Conservation (phyloP, 92 coral and sea anemone species). For the Heliopora coerulea region DNA sequence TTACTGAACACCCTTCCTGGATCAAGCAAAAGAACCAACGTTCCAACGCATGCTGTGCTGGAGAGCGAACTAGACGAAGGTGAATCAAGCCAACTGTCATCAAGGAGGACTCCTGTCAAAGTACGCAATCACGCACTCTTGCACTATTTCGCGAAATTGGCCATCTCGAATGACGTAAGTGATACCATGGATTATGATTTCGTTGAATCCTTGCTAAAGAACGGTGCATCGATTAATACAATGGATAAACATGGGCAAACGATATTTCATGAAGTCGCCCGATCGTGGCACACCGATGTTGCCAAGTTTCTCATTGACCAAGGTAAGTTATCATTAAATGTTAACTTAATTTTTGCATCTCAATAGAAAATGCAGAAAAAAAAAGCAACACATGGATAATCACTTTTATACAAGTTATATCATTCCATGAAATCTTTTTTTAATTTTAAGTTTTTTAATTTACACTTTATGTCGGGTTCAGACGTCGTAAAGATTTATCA, state of each 20-base stretch:
- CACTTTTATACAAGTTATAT: no score
- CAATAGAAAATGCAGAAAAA: no score
- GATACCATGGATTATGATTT: slow-evolving; percentile 88
- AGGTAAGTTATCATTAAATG: no score
- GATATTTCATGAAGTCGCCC: slow-evolving; percentile 82
- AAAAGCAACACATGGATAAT: no score
- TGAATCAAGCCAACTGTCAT: slow-evolving; percentile 1
- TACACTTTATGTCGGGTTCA: no score
- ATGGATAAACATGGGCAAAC: slow-evolving; percentile 94
- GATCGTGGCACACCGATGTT: slow-evolving; percentile 92
- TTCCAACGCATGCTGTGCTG: slow-evolving; percentile 24
- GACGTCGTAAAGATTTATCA: no score
- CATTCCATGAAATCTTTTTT: no score
- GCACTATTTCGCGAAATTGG: slow-evolving; percentile 87
- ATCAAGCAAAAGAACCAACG: slow-evolving; percentile 1
- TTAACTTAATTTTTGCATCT: no score
- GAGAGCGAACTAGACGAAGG: slow-evolving; percentile 29
- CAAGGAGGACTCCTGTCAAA: slow-evolving; percentile 44
- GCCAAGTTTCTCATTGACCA: slow-evolving; percentile 76
- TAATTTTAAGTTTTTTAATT: no score
- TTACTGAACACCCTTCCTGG: slow-evolving; percentile 31
- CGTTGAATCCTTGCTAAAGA: slow-evolving; percentile 73
- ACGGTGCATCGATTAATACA: slow-evolving; percentile 78
- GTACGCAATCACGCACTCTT: slow-evolving; percentile 88
- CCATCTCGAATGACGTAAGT: slow-evolving; percentile 66